Percentiles rank a stretch among this genome's conserved stretches.
These are phyloP conservation scores for Ceyx margarethae DNA, from an alignment of 2,113 vertebrate species.

Conservation along the genomic window DNA sequence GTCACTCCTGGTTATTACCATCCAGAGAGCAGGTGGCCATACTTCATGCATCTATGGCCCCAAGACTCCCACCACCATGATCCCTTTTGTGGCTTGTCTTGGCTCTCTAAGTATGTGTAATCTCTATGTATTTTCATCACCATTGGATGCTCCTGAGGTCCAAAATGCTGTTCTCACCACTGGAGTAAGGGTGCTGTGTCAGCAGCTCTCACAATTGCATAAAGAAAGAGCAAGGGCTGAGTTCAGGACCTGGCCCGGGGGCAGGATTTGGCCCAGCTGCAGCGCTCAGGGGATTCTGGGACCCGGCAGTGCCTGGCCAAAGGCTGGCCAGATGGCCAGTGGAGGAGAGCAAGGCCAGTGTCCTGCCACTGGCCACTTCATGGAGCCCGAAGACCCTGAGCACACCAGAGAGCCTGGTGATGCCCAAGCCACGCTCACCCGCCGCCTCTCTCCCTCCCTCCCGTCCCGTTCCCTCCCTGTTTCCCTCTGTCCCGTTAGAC, in stretches of 20 bases:
- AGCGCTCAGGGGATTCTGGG: rapidly evolving
- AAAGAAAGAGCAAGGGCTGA: rapidly evolving
- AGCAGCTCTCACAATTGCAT: rapidly evolving
- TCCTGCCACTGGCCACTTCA: no score
- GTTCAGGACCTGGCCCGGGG: neutral
- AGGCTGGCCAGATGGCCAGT: rapidly evolving
- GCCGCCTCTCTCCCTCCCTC: no score
- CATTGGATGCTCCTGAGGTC: rapidly evolving
- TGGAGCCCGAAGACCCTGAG: neutral
- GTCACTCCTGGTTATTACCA: neutral
- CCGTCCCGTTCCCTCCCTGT: no score
- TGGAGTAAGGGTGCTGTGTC: no score
- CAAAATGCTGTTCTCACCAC: rapidly evolving
- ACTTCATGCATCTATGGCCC: neutral
- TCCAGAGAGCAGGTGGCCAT: neutral
- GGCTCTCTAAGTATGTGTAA: neutral
- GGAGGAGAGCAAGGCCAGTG: neutral
- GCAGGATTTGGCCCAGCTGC: neutral
- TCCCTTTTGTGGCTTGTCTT: neutral
- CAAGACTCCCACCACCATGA: neutral
- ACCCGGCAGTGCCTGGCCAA: rapidly evolving
- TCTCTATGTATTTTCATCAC: neutral
- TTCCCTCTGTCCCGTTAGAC: no score
- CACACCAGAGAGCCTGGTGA: neutral
- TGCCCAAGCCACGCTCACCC: neutral